Conservation (phyloP, 2,113 vertebrate species). For the Oceanites oceanicus region DNA sequence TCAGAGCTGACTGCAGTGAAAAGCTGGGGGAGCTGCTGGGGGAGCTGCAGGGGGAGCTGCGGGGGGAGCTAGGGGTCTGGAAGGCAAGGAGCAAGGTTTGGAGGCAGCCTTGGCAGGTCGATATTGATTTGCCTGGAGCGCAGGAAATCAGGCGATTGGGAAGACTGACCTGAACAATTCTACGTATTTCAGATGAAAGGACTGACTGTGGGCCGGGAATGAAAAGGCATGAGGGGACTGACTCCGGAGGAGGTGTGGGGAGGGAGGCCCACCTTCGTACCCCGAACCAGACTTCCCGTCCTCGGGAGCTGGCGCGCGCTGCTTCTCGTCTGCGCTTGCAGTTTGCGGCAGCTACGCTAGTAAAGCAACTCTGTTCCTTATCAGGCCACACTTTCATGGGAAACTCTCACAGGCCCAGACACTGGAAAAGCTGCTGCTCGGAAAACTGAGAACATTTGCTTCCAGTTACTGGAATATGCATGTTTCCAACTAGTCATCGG, state of each 20-base stretch:
- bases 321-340: not conserved
- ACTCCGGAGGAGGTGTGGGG: not conserved
- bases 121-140: not conserved
- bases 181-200: not conserved
- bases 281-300: not conserved
- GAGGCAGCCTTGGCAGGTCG: not conserved
- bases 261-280: not conserved
- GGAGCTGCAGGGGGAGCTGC: too few relatives aligned
- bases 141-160: not conserved
- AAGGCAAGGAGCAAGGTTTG: not conserved
- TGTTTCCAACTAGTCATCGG: accelerated
- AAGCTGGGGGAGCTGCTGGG: not conserved
- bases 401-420: not conserved
- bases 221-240: not conserved
- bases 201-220: not conserved
- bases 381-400: not conserved
- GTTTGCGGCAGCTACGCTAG: not conserved
- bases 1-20: too few relatives aligned
- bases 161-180: not conserved
- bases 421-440: not conserved
- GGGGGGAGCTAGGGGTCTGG: not conserved
- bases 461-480: not conserved
- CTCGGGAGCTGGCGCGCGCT: not conserved
- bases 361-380: not conserved
- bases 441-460: not conserved